These are phyloP conservation scores for Sinotaia quadrata DNA, from an alignment of 2,888 invertebrate genomes.

Conservation along the genomic window DNA sequence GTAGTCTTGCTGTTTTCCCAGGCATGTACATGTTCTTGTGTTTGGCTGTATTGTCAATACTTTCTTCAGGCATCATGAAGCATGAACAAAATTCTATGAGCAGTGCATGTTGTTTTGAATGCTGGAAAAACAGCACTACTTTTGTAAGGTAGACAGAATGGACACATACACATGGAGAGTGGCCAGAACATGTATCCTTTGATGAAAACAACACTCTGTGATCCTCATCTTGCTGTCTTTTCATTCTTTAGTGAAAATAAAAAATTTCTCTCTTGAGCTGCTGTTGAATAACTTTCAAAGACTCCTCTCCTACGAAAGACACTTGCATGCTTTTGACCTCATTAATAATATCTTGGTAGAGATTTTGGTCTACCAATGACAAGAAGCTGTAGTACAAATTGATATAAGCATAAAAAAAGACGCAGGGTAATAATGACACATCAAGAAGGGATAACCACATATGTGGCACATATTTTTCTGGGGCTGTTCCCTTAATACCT, in stretches of 20 bases:
- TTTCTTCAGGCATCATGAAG: too few species aligned
- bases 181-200: too few species aligned
- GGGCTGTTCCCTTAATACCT: background rate
- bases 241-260: background rate
- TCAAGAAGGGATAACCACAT: background rate
- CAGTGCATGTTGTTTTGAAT: too few species aligned
- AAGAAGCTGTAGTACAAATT: background rate
- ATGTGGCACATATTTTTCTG: background rate
- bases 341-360: background rate
- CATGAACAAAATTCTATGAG: too few species aligned
- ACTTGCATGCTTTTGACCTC: background rate
- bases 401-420: background rate
- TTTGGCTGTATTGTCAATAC: too few species aligned
- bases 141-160: too few species aligned
- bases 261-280: background rate
- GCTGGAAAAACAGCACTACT: too few species aligned
- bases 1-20: too few species aligned
- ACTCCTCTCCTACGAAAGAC: background rate
- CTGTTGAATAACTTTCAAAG: background rate
- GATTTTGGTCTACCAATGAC: background rate
- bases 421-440: background rate
- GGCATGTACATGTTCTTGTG: too few species aligned
- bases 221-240: background rate
- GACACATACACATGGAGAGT: too few species aligned
- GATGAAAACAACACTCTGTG: too few species aligned